Evolutionary conservation across 2,113 vertebrate genomes (phyloP).

Genomic region (Zosterops japonicus): DNA sequence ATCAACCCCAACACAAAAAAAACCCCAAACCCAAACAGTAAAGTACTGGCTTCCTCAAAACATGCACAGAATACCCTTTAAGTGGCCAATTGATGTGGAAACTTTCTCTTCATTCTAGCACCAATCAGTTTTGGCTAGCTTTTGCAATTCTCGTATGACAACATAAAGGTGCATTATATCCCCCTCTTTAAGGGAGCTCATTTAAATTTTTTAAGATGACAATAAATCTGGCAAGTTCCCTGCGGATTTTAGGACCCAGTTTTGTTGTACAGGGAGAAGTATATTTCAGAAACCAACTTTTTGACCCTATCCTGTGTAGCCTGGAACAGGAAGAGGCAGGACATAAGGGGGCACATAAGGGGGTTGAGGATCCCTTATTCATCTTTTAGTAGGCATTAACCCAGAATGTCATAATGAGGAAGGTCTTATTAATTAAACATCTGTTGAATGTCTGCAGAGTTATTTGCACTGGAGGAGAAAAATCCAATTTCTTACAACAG

Average conservation of each 20-base stretch:
- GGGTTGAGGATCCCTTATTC: neutral
- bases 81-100: neutral
- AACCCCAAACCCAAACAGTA: neutral
- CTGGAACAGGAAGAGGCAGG: neutral
- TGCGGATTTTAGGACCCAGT: neutral
- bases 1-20: neutral
- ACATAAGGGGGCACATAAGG: neutral
- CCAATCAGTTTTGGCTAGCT: neutral
- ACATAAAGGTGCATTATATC: neutral
- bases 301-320: neutral
- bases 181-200: neutral
- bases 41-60: neutral
- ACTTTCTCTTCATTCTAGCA: neutral
- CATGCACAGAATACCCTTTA: neutral
- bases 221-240: neutral
- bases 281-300: neutral
- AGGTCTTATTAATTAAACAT: slow-evolving; percentile 1
- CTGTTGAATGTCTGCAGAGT: neutral
- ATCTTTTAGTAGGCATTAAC: neutral
- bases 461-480: neutral
- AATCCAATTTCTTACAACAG: neutral
- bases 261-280: neutral
- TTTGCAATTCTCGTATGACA: neutral
- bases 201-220: neutral
- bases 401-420: neutral